Percentiles rank a stretch among this genome's conserved stretches.
phyloP scores from a whole-genome alignment of 2,888 invertebrate species.

The Microdon myrmicae region DNA sequence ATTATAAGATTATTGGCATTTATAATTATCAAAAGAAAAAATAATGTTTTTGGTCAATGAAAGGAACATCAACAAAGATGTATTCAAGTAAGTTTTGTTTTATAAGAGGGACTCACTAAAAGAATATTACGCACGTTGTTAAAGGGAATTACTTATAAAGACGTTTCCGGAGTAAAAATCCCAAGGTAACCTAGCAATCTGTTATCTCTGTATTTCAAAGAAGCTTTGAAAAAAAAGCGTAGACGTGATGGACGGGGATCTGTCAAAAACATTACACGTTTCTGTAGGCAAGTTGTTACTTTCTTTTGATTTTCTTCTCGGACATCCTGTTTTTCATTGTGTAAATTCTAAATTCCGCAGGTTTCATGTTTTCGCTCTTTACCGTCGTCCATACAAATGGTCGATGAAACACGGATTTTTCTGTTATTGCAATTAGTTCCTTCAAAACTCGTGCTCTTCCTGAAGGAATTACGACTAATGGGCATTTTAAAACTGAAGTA shows the following conservation, averaged over 20 bases:
- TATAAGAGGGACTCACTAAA: no score
- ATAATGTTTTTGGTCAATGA: no score
- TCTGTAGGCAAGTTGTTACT: neutral
- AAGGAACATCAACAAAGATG: no score
- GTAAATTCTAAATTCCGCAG: conserved; percentile 22
- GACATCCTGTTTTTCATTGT: conserved; percentile 4
- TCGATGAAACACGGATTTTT: conserved; percentile 1
- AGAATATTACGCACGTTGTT: no score
- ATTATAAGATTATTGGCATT: no score
- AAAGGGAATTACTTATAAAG: no score
- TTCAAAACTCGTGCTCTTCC: conserved; percentile 1
- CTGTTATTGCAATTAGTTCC: neutral
- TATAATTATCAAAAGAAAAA: no score
- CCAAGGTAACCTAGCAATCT: conserved; percentile 40
- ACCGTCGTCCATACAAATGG: neutral
- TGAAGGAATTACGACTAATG: neutral
- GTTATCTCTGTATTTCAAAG: conserved; percentile 4
- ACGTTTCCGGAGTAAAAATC: no score
- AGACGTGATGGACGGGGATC: no score
- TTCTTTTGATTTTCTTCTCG: neutral
- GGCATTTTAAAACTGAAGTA: neutral
- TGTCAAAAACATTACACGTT: no score
- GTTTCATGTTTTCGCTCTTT: conserved; percentile 1
- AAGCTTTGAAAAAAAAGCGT: neutral
- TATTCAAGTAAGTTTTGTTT: no score